These are phyloP conservation scores for Tachina lurida DNA, from an alignment of 2,888 invertebrate genomes.

Conservation along the genomic window DNA sequence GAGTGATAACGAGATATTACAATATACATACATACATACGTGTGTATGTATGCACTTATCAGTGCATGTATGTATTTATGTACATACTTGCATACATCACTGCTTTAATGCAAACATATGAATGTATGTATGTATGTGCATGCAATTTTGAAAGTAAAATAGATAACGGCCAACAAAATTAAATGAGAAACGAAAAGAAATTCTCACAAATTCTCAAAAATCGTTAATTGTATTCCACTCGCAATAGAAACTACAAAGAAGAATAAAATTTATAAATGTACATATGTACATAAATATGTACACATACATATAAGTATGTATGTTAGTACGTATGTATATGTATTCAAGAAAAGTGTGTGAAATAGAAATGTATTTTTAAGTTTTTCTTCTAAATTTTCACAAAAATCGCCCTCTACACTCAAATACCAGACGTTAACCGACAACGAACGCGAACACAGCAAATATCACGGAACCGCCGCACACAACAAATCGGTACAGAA, in stretches of 20 bases:
- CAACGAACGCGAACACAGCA: slow-evolving; percentile 63
- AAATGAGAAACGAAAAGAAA: slow-evolving; percentile 30
- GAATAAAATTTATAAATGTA: slow-evolving; percentile 14
- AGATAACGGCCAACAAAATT: slow-evolving; percentile 48
- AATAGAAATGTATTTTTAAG: slow-evolving; percentile 65
- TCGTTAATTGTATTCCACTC: slow-evolving; percentile 10
- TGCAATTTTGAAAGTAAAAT: not conserved
- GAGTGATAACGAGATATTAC: not conserved
- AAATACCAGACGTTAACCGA: slow-evolving; percentile 64
- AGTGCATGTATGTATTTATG: not conserved
- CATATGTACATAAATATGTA: not conserved
- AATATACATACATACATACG: not conserved
- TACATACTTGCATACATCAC: too few species aligned
- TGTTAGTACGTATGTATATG: too few species aligned
- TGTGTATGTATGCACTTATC: not conserved
- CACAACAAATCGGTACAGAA: slow-evolving; percentile 11
- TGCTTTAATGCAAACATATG: not conserved
- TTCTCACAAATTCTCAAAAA: not conserved
- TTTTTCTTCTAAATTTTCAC: slow-evolving; percentile 61
- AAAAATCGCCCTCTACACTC: slow-evolving; percentile 64
- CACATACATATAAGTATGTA: slow-evolving; percentile 10
- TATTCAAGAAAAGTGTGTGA: slow-evolving; percentile 25
- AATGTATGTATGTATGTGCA: not conserved
- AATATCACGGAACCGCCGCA: slow-evolving; percentile 10
- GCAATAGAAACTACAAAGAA: slow-evolving; percentile 37